Evolutionary conservation across 2,113 vertebrate genomes (phyloP), one percentile per base, ranked within the genome.

Genomic region (Cryptoleucopteryx plumbea): DNA sequence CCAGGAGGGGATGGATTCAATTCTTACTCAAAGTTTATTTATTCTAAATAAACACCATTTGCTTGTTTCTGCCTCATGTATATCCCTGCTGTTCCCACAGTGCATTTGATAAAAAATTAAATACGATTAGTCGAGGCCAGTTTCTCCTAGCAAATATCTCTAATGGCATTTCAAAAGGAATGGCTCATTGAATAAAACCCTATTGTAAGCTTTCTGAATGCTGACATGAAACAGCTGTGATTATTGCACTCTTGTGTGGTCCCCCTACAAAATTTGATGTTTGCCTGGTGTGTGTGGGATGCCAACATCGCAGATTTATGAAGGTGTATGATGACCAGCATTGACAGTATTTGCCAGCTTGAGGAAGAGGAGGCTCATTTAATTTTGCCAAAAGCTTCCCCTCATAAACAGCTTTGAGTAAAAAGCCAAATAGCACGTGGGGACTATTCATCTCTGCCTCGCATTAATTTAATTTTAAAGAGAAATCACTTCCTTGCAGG

Each of bases 381-480:
- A 93, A 90, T 84, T 81, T 77, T 93, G 81, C 82, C 86, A 94
- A 97, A 82, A 94, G 85, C 66, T 81, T 73, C 78, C 34, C 88
- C 90, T 96, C 90, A 86, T 80, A 95, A 97, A 88, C 91, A 92
- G 70, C 82, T 93, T 65, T 74, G 94, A 95, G 89, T 71, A 83
- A 96, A 91, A 75, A 70, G 82, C 61, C 83, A 95, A 89, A 53
- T 45, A 81, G 90, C 85, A 90, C 10, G 13, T 11, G 52, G 88
- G 84, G 90, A 94, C 86, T 83, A 93, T 88, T 95, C 48, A 88
- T 82, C 88, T 93, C 74, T 93, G 91, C 91, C 80, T 89, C 77
- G 75, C 47, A 65, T 95, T 82, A 79, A 96, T 93, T 85, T 96
- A 82, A 92, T 95, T 96, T 96, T 94, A 86, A 84, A 95, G 72